Evolutionary conservation across 2,797 vertebrate species (phyloP).

Genomic region (Esox masquinongy): DNA sequence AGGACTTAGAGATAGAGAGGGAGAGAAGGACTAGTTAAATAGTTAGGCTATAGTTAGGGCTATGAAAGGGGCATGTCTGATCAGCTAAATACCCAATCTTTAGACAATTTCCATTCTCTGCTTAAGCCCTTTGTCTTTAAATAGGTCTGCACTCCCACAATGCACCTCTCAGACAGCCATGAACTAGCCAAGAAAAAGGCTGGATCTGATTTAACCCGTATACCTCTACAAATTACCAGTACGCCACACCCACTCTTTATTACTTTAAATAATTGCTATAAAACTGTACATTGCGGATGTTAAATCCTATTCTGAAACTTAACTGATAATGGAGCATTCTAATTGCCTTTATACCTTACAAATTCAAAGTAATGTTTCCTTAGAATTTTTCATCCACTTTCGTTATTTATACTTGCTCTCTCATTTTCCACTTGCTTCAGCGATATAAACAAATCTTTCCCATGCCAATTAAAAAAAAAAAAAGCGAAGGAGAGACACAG

Average conservation of each 20-base stretch:
- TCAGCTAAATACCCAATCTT: conserved; percentile 18
- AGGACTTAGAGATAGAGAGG: background rate
- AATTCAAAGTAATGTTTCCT: too few species aligned
- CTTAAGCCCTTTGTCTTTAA: conserved; percentile 38
- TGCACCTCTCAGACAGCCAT: conserved; percentile 28
- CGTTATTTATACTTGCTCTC: too few species aligned
- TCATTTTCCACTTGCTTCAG: too few species aligned
- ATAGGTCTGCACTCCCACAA: conserved; percentile 48
- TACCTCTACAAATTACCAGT: conserved; percentile 13
- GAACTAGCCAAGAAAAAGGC: conserved; percentile 30
- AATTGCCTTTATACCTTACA: too few species aligned
- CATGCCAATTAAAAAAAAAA: background rate
- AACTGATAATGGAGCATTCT: too few species aligned
- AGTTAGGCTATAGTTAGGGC: background rate
- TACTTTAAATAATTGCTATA: too few species aligned
- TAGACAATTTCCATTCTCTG: conserved; percentile 28
- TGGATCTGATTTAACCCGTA: conserved; percentile 39
- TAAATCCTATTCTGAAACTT: too few species aligned
- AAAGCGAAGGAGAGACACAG: background rate
- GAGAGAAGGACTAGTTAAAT: background rate
- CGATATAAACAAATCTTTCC: too few species aligned
- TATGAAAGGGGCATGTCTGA: background rate
- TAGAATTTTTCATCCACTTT: too few species aligned
- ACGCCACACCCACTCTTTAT: conserved; percentile 37
- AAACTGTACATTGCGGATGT: too few species aligned